A percentile compares a stretch with the other conserved stretches of the same genome.
These are phyloP conservation scores for Mustela nigripes DNA, from an alignment of 2,113 vertebrate genomes.

Conservation along the genomic window DNA sequence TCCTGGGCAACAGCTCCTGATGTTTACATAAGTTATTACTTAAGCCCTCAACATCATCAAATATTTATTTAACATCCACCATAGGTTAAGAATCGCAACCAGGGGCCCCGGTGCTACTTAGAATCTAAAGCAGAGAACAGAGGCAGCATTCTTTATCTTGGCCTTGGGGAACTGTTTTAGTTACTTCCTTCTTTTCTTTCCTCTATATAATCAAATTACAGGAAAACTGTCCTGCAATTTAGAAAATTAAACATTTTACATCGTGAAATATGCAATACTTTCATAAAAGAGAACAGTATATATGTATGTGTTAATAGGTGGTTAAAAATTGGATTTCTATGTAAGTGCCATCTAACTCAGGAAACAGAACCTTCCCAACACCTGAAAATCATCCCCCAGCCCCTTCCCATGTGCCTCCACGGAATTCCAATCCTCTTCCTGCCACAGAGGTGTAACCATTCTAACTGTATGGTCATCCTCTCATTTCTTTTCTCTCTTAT, in stretches of 20 bases:
- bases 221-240: not conserved
- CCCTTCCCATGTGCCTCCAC: accelerated
- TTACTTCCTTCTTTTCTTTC: not conserved
- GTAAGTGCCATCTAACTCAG: not conserved
- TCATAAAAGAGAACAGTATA: not conserved
- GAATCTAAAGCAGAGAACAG: not conserved
- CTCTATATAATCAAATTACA: not conserved
- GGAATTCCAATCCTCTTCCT: not conserved
- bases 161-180: not conserved
- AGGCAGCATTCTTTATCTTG: not conserved
- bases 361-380: not conserved
- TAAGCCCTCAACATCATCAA: slow-evolving; percentile 58
- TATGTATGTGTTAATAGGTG: not conserved
- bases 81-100: slow-evolving; percentile 8
- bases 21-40: slow-evolving; percentile 47
- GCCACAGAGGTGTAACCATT: not conserved
- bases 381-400: not conserved
- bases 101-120: not conserved
- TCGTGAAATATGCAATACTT: not conserved
- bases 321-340: not conserved
- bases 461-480: not conserved
- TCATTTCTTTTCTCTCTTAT: not conserved
- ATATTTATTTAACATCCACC: slow-evolving; percentile 57
- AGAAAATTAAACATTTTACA: not conserved
- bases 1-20: not conserved